A percentile compares a stretch with the other conserved stretches of the same genome.
Evolutionary conservation across 37 sponge, comb jelly and placozoan species (phyloP).

Genomic region (Chondrilla cf. caribensis): DNA sequence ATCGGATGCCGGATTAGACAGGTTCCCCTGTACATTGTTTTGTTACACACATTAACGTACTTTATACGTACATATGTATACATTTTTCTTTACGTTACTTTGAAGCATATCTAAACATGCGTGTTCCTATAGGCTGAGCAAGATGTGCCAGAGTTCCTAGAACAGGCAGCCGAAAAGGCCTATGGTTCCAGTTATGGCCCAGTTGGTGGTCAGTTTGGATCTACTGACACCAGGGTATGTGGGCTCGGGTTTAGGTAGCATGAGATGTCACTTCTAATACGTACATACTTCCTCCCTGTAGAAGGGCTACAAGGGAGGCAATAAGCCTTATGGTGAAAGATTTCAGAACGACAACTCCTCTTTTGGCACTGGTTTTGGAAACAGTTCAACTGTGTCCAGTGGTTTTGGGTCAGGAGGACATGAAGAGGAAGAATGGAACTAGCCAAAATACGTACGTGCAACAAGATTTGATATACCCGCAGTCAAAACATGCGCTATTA

Average conservation of each 20-base stretch:
- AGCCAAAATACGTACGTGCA: no score
- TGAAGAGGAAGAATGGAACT: background rate
- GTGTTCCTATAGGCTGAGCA: conserved; percentile 82
- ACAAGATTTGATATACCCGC: no score
- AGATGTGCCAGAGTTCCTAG: conserved; percentile 89
- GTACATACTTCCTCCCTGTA: no score
- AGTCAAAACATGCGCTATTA: no score
- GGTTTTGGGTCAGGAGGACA: background rate
- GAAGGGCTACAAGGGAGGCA: no score
- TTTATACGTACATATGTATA: background rate
- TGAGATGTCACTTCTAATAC: no score
- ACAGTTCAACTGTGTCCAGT: background rate
- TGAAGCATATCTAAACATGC: no score
- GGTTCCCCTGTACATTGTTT: background rate
- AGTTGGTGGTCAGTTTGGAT: conserved; percentile 82
- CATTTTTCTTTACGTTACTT: no score
- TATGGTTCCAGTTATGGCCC: conserved; percentile 81
- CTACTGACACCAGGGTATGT: conserved; percentile 76
- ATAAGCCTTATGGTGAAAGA: background rate
- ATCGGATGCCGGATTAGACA: no score
- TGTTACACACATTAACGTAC: no score
- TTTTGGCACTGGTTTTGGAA: conserved; percentile 17
- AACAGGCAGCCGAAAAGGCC: conserved; percentile 71
- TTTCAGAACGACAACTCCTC: conserved; percentile 13
- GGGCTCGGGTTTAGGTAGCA: no score